Base-by-base conservation (phyloP, 2,797 vertebrate species). In the Cyprinodon diabolis region DNA sequence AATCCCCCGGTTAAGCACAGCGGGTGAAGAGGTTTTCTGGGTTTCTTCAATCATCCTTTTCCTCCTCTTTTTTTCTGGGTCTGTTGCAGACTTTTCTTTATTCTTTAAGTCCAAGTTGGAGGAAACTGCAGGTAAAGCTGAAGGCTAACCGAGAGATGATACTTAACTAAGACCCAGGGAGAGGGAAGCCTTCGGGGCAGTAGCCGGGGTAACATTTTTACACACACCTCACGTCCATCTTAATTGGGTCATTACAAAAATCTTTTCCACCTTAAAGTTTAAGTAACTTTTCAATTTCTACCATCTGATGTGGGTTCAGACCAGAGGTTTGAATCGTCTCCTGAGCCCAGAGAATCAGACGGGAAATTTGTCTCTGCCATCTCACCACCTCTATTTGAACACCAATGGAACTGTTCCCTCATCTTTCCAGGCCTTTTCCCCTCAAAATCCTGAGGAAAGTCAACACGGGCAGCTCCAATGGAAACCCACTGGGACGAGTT, bases 1-100 rank as follows among this genome's bases (percentile, higher is more conserved):
- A 90, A 87, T 89, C 91, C 92, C 93, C 90, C 90, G 87, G 84
- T 78, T 84, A 72, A 92, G 89, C 90, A 83, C 77, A 83, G 81
- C 25, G 56, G 89, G 84, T 54, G 40, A 84, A 84, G 69, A 76
- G 82, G 85, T 86, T 81, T 81, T 81, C 78, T 82, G 78, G 68
- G 74, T 83, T 81, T 43, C 66, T 75, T 30, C 68, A 37, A 52
- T 86, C 84, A 81, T 73, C 85, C 78, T 82, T 79, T 79, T 81
- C 83, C 52, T 67, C 65, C 63, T 82, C 78, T 87, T 78, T 83
- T 82, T 80, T 83, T 83, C 73, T 55, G 76, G 45, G 54, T 89
- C 77, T 87, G 79, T 87, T 87, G 79, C 57, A 49, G 81, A 71
- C 74, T 75, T 66, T 68, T 47, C 40, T 45, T 8, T 35, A 13